These are phyloP conservation scores for Piaya cayana DNA, from an alignment of 2,113 vertebrate species.

Conservation along the genomic window DNA sequence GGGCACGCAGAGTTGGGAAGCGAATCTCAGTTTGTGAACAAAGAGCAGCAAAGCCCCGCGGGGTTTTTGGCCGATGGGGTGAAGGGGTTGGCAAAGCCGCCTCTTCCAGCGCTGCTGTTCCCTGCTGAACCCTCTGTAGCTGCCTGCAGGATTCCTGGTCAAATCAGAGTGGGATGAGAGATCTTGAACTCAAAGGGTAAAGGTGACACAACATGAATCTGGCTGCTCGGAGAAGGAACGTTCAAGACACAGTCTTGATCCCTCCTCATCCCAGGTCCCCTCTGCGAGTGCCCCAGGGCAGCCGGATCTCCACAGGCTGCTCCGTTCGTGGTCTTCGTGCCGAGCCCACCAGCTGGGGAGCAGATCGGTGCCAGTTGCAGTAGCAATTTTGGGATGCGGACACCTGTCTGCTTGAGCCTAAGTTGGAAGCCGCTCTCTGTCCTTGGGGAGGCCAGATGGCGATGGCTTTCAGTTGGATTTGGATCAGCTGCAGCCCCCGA, in stretches of 20 bases:
- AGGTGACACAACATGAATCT: neutral
- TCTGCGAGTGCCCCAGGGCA: rapidly evolving
- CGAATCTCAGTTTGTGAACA: neutral
- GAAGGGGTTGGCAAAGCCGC: neutral
- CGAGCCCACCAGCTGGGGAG: neutral
- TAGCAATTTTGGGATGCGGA: neutral
- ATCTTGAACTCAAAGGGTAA: neutral
- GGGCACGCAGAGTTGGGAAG: rapidly evolving
- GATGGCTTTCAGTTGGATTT: neutral
- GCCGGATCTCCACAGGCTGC: neutral
- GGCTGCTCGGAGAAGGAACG: neutral
- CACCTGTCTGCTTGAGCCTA: neutral
- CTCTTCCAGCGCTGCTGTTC: rapidly evolving
- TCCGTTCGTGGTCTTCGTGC: neutral
- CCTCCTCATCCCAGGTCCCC: neutral
- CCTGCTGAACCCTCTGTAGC: rapidly evolving
- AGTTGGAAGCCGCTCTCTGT: neutral
- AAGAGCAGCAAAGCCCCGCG: neutral
- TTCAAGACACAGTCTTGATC: neutral
- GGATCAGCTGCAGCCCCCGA: rapidly evolving
- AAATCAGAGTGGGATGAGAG: neutral
- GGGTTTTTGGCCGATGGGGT: rapidly evolving
- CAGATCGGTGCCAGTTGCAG: neutral
- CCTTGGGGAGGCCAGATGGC: neutral
- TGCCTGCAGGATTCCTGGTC: neutral